These are phyloP conservation scores for Arion vulgaris DNA, from an alignment of 1,140 invertebrate species.

Conservation along the genomic window DNA sequence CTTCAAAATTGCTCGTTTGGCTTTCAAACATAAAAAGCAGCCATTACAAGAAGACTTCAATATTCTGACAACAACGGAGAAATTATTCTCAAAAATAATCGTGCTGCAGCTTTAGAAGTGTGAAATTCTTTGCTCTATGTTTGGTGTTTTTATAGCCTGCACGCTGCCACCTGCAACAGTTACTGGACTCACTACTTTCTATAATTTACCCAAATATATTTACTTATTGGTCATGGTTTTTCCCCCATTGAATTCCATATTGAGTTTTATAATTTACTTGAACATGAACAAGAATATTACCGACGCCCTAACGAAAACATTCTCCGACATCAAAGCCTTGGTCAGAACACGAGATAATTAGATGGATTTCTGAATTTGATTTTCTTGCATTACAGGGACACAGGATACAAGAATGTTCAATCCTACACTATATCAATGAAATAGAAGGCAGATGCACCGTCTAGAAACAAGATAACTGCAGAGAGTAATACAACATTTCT, in stretches of 20 bases:
- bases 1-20: background rate
- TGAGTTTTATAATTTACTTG: background rate
- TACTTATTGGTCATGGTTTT: background rate
- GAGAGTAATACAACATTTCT: too few relatives aligned
- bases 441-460: too few relatives aligned
- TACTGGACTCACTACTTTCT: background rate
- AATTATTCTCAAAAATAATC: background rate
- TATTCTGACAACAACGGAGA: background rate
- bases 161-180: background rate
- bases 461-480: too few relatives aligned
- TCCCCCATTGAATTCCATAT: background rate
- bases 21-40: background rate
- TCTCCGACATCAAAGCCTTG: background rate
- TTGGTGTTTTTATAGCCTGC: background rate
- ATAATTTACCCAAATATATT: background rate
- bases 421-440: too few relatives aligned
- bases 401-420: too few relatives aligned
- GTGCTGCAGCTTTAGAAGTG: constrained; percentile 3
- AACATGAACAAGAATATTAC: background rate
- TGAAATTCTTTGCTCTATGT: constrained; percentile 9
- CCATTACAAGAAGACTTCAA: background rate
- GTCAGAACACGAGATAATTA: too few relatives aligned
- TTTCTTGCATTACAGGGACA: too few relatives aligned
- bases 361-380: too few relatives aligned
- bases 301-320: background rate